Conservation (phyloP, 2,113 vertebrate genomes). For the Anas platyrhynchos region DNA sequence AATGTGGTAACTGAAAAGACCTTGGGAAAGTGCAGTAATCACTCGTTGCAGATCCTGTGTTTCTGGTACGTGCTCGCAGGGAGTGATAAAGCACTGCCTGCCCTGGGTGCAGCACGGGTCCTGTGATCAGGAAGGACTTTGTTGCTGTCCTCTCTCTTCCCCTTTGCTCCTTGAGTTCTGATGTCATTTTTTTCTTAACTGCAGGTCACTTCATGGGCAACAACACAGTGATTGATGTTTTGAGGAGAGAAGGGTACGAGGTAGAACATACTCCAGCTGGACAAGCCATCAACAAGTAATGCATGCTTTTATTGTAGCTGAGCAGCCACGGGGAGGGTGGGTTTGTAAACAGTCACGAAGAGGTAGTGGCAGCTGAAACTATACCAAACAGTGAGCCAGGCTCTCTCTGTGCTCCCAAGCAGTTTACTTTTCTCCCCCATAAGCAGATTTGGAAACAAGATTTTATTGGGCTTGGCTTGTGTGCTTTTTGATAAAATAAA, state of each 20-base stretch:
- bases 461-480: neutral
- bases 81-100: neutral
- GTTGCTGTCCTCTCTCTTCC: neutral
- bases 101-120: neutral
- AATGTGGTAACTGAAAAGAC: neutral
- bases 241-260: conserved; percentile 85
- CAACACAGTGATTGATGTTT: conserved; percentile 90
- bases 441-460: neutral
- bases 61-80: neutral
- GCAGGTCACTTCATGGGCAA: conserved; percentile 94
- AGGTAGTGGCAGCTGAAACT: neutral
- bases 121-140: neutral
- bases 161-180: neutral
- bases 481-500: neutral
- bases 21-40: neutral
- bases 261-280: conserved; percentile 89
- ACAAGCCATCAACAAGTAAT: conserved; percentile 85
- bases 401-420: neutral
- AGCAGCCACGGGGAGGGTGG: neutral
- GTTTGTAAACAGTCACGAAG: neutral
- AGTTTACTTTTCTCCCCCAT: neutral
- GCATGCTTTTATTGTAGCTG: neutral
- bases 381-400: neutral
- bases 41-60: neutral
- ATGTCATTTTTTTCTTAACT: conserved; percentile 58